Conservation (phyloP, 92 coral and sea anemone genomes). For the Muricea muricata region DNA sequence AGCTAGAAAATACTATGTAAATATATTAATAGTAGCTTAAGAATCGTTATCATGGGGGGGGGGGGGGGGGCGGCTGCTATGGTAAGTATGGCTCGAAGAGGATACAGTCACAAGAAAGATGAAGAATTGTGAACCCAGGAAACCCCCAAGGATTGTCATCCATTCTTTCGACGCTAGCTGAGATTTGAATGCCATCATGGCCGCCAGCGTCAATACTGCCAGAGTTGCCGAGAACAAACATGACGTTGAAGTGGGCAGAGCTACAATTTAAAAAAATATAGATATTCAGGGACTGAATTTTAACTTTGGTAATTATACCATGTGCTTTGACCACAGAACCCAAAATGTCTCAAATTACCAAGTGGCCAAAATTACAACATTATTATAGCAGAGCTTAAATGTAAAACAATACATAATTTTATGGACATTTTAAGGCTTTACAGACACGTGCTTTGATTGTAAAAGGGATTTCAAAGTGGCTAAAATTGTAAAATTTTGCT, state of each 20-base stretch:
- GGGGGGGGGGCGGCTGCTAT: too few relatives aligned
- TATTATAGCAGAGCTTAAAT: background rate
- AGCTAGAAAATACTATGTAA: too few relatives aligned
- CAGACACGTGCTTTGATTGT: background rate
- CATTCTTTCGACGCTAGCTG: conserved; percentile 93
- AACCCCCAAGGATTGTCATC: conserved; percentile 98
- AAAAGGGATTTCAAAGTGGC: background rate
- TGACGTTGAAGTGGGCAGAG: conserved; percentile 94
- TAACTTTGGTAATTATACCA: background rate
- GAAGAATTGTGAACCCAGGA: conserved; percentile 98
- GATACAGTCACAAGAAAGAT: conserved; percentile 95
- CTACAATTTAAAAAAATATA: conserved; percentile 51
- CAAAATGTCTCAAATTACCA: background rate
- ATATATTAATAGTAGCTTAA: too few relatives aligned
- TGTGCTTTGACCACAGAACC: background rate
- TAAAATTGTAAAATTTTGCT: background rate
- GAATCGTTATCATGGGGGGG: too few relatives aligned
- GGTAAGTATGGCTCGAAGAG: too few relatives aligned
- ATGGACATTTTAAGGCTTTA: background rate
- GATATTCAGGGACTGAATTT: background rate
- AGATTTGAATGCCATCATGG: conserved; percentile 96
- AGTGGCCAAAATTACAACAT: background rate
- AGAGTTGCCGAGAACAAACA: conserved; percentile 86
- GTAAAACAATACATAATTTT: background rate
- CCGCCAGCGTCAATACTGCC: conserved; percentile 93